Percentiles rank a stretch among this genome's conserved stretches.
Evolutionary conservation across 2,113 vertebrate species (phyloP).

Genomic region (Cettia cetti): DNA sequence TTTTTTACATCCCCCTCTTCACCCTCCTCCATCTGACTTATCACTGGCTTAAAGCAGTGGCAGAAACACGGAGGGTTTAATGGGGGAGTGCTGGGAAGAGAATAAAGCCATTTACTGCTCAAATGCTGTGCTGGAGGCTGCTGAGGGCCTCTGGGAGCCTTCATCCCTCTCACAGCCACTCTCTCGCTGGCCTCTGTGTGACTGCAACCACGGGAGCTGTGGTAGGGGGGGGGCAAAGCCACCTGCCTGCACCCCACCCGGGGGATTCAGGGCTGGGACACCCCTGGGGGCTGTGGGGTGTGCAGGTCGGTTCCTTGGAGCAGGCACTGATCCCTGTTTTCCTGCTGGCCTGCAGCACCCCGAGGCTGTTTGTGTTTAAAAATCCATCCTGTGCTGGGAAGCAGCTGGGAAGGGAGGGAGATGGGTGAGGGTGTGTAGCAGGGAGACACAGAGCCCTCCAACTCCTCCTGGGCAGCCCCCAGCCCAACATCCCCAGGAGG

Average conservation of each 20-base stretch:
- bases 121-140: neutral
- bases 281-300: neutral
- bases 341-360: neutral
- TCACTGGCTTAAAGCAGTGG: neutral
- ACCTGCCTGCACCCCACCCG: neutral
- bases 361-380: neutral
- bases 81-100: constrained; percentile 40
- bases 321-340: accelerated
- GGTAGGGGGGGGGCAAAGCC: neutral
- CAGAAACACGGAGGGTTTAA: constrained; percentile 8
- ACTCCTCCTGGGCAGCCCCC: neutral
- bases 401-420: neutral
- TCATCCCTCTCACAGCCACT: neutral
- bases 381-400: neutral
- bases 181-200: neutral
- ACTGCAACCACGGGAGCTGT: neutral
- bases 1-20: neutral
- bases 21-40: constrained; percentile 14
- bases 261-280: neutral
- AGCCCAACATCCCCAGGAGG: neutral
- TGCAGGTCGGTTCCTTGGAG: neutral
- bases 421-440: neutral
- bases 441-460: neutral
- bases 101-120: constrained; percentile 29
- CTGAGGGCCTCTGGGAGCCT: neutral